Percentiles rank a stretch among this genome's conserved stretches.
Conservation (phyloP, 2,797 vertebrate species). For the Lacerta viridis region DNA sequence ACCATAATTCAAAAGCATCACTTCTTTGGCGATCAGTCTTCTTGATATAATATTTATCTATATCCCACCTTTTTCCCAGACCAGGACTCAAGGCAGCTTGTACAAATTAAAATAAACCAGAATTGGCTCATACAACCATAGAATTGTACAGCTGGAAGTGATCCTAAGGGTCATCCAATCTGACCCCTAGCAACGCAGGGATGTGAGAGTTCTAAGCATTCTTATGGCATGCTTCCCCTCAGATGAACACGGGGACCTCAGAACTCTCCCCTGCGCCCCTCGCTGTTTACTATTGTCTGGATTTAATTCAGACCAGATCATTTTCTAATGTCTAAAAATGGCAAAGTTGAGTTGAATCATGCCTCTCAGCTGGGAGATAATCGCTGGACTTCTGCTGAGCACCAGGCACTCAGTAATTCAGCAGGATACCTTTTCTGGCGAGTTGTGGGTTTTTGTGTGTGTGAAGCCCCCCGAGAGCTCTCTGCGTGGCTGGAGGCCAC, state of each 20-base stretch:
- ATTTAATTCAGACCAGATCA: neutral
- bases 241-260: neutral
- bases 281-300: neutral
- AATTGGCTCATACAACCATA: no score
- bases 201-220: neutral
- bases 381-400: neutral
- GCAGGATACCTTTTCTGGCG: neutral
- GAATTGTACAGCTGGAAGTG: no score
- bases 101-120: no score
- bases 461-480: neutral
- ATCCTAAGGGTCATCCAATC: no score
- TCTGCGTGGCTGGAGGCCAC: neutral
- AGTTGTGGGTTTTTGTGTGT: no score
- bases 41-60: no score
- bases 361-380: neutral
- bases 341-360: neutral
- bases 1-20: no score
- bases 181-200: no score
- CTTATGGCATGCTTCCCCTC: neutral
- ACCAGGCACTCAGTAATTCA: neutral
- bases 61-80: no score
- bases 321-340: neutral
- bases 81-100: no score
- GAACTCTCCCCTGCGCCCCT: neutral
- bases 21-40: no score